phyloP scores from a whole-genome alignment of 2,888 invertebrate species.

The Lomographa bimaculata region DNA sequence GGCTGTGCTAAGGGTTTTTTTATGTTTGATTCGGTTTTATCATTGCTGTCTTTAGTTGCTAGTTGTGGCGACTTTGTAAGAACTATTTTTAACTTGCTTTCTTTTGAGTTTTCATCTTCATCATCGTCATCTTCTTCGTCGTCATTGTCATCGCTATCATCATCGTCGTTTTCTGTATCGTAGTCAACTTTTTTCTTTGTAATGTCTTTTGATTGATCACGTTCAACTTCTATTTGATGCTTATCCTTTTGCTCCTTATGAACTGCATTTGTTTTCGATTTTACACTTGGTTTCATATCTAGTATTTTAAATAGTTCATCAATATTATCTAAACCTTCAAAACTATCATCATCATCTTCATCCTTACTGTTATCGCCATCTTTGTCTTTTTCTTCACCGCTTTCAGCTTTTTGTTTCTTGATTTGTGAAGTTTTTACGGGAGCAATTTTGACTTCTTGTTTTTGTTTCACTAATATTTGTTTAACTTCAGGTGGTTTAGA shows the following conservation, averaged over 20 bases:
- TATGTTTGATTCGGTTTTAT: constrained; percentile 14
- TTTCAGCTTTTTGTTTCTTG: constrained; percentile 18
- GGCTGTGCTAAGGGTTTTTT: constrained; percentile 19
- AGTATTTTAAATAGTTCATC: constrained; percentile 31
- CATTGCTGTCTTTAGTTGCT: constrained; percentile 17
- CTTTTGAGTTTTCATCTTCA: constrained; percentile 27
- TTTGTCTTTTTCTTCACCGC: constrained; percentile 18
- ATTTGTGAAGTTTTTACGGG: neutral
- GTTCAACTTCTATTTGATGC: constrained; percentile 16
- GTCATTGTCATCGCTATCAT: constrained; percentile 39
- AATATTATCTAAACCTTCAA: constrained; percentile 32
- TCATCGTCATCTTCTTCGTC: constrained; percentile 31
- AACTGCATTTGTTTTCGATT: constrained; percentile 17
- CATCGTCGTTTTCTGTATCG: constrained; percentile 40
- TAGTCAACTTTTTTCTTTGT: constrained; percentile 25
- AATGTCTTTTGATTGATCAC: constrained; percentile 14
- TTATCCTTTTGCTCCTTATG: constrained; percentile 11
- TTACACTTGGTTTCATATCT: constrained; percentile 32
- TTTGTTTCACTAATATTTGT: neutral
- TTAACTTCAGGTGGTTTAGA: neutral
- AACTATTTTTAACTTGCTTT: constrained; percentile 4
- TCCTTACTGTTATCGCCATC: constrained; percentile 29
- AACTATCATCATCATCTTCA: constrained; percentile 35
- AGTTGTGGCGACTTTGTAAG: constrained; percentile 6
- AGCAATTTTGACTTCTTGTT: constrained; percentile 3